Base-by-base conservation (phyloP, 2,888 invertebrate genomes). In the Ectemnius continuus region DNA sequence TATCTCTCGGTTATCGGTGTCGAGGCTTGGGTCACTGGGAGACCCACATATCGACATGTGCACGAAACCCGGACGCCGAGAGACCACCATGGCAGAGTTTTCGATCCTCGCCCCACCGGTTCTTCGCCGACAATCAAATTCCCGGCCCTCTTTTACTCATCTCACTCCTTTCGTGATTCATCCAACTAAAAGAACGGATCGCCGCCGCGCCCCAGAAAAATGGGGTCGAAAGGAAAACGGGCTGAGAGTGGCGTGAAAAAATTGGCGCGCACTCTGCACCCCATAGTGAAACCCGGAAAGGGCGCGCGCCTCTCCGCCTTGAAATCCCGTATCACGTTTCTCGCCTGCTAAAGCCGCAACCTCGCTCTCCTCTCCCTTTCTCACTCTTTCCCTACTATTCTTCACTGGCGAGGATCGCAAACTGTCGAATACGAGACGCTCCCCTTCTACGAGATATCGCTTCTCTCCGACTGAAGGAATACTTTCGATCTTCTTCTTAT, bases 1-100 rank as follows among this genome's bases (percentile, higher is more conserved):
- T 69, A 70, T 70, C 64, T 16, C 46, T 23, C 68, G 45, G 66
- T 63, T 81, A 81, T 81, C 79, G 45, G 13, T 5, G 52, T 11
- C 52, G 14, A 52, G n/a, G 8, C 14, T 5, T 16, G 76, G 79
- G 70, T 81, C 79, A 60, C 57, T 23, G 16, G 26, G 57, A 28
- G 60, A 61, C 69, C 68, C 59, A 63, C 61, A 28, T 70, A 68
- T 73, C 64, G 67, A 46, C 47, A n/a, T 48, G 23, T 67, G 26
- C 46, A 52, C 18, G 57, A 70, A 69, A 69, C 56, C 67, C 58
- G 52, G 14, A 16, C 45, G 23, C 18, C 56, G 52, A 36, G 18
- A 16, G 2, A n/a, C 6, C 28, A 14, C 28, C 36, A 18, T 52
- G n/a, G 13, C 47, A 62, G 63, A 45, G 36, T 36, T 36, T 36